Percentiles rank a stretch among this genome's conserved stretches.
Evolutionary conservation across 1,140 invertebrate species (phyloP).

Genomic region (Elysia chlorotica): DNA sequence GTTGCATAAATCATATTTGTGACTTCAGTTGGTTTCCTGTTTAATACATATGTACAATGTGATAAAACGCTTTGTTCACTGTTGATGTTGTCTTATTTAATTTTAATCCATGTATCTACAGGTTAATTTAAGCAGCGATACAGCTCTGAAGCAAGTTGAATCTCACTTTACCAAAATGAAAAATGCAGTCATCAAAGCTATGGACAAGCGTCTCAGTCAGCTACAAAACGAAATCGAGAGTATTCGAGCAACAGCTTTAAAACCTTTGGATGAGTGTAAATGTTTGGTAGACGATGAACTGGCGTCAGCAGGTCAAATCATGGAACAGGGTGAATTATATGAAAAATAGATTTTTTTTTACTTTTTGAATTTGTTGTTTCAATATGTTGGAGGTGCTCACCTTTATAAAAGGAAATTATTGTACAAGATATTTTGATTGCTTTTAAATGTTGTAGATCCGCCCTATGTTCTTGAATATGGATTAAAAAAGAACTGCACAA

Average conservation of each 20-base stretch:
- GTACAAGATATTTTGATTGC: too few species aligned
- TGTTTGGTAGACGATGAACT: conserved; percentile 41
- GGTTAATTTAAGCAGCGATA: conserved; percentile 38
- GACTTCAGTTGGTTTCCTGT: too few species aligned
- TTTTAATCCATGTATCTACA: conserved; percentile 20
- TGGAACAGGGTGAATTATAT: too few species aligned
- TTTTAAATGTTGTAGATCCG: too few species aligned
- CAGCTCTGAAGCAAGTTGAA: conserved; percentile 32
- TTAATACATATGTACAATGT: too few species aligned
- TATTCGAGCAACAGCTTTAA: conserved; percentile 33
- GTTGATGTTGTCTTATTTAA: not conserved
- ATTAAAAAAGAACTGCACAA: too few species aligned
- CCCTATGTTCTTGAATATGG: too few species aligned
- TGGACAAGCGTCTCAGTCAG: conserved; percentile 32
- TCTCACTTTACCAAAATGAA: conserved; percentile 40
- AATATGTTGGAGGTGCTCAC: too few species aligned
- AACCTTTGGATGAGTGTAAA: conserved; percentile 41
- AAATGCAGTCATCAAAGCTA: conserved; percentile 29
- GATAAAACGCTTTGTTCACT: too few species aligned
- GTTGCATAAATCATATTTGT: too few species aligned
- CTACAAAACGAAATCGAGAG: conserved; percentile 38
- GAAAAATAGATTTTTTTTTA: too few species aligned
- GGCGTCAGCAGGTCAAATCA: conserved; percentile 34
- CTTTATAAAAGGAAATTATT: not conserved
- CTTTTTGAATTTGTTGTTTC: too few species aligned